phyloP scores from a whole-genome alignment of 2,113 vertebrate species.

The Tachysurus fulvidraco region DNA sequence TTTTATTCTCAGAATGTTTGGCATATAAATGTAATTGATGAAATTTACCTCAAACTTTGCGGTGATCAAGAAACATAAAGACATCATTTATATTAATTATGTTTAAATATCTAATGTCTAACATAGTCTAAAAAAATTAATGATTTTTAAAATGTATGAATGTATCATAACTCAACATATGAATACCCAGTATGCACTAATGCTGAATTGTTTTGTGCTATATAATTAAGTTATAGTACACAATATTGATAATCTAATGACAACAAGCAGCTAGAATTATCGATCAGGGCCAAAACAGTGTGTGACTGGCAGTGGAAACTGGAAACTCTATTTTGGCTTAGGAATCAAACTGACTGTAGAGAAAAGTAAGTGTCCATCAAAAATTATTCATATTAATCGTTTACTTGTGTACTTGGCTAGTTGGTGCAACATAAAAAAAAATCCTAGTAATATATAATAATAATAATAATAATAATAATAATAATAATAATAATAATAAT shows the following conservation, averaged over 20 bases:
- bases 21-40: neutral
- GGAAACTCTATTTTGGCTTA: slow-evolving; percentile 43
- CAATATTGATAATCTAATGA: neutral
- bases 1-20: neutral
- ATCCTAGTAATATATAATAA: too few relatives aligned
- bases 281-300: slow-evolving; percentile 23
- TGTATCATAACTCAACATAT: neutral
- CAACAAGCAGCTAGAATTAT: slow-evolving; percentile 24
- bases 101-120: neutral
- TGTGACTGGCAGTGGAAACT: slow-evolving; percentile 49
- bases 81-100: neutral
- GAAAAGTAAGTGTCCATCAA: slow-evolving; percentile 47
- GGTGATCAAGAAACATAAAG: too few relatives aligned
- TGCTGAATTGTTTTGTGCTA: neutral
- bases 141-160: neutral
- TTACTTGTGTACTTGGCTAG: neutral
- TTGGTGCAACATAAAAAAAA: too few relatives aligned
- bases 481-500: too few relatives aligned
- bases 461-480: too few relatives aligned
- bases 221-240: neutral
- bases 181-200: neutral
- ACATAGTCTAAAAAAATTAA: neutral
- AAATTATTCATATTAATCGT: neutral
- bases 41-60: neutral
- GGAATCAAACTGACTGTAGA: slow-evolving; percentile 50